Evolutionary conservation across 2,888 invertebrate genomes (phyloP), one percentile per base, ranked within the genome.

Genomic region (Latrodectus hesperus): DNA sequence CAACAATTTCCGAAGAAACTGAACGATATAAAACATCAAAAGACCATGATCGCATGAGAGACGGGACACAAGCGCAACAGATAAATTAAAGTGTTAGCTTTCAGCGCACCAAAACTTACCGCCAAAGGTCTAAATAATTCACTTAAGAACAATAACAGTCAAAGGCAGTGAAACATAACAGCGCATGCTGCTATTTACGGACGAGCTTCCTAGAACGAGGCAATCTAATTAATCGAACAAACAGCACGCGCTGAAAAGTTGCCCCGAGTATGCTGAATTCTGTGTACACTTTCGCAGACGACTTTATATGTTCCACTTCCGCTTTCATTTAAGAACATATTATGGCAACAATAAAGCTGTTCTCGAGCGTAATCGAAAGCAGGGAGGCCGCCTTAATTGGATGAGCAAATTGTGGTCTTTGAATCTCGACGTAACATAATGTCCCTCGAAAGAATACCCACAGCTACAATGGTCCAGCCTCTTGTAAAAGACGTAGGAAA

Each of bases 301-400:
- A 55, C 60, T 74, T 60, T 74, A 55, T 74, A 55, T 38, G 74
- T 74, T 55, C 60, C 55, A 22, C 26, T n/a, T 55, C 55, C 55
- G 60, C 26, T 1, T 38, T 38, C 60, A 55, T 74, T 74, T 74
- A 74, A 74, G 74, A 26, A 74, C 53, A 74, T 55, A 74, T 74
- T 74, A 74, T 55, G 55, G 74, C 55, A 74, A 74, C 74, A 60
- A 74, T 74, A 74, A 38, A 17, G 53, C 14, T 55, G 38, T n/a
- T 60, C 12, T 60, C 16, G 26, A 38, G 55, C 55, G 16, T 55
- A 55, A 74, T 26, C 12, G 12, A 49, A 55, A 38, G 14, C 38
- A 9, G 14, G 74, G 55, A 53, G 9, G 14, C 22, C 8, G 12
- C 55, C 22, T 53, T 74, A 9, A 22, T 26, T 53, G 22, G 72